A percentile compares a stretch with the other conserved stretches of the same genome.
Conservation (phyloP, 2,888 invertebrate species). For the Proisotoma minuta region DNA sequence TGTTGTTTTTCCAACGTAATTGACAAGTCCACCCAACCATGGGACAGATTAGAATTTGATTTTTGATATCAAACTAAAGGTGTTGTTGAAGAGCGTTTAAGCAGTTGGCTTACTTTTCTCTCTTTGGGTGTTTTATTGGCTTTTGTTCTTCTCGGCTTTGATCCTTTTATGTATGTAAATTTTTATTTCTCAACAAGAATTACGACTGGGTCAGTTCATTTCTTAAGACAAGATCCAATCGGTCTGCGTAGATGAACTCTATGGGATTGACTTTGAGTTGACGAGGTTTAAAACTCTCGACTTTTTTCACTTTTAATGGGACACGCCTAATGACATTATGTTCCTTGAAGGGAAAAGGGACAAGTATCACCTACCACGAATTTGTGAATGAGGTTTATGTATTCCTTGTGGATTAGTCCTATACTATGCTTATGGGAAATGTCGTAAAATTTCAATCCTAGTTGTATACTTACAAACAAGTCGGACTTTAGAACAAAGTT, state of each 20-base stretch:
- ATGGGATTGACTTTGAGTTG: background rate
- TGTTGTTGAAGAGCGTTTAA: slow-evolving; percentile 1
- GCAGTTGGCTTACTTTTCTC: background rate
- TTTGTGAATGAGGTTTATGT: background rate
- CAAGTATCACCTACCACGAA: too few relatives aligned
- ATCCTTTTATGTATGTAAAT: background rate
- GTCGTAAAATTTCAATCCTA: background rate
- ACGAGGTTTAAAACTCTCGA: background rate
- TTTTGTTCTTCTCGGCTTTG: background rate
- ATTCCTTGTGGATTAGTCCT: background rate
- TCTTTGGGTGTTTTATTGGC: background rate
- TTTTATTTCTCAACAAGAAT: background rate
- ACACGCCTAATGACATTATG: slow-evolving; percentile 17
- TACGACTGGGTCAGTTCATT: background rate
- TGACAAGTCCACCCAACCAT: slow-evolving; percentile 20
- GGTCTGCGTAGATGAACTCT: background rate
- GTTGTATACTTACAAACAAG: background rate
- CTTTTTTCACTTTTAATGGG: slow-evolving; percentile 13
- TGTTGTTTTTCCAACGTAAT: background rate
- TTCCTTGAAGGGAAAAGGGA: too few relatives aligned
- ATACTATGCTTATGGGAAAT: background rate
- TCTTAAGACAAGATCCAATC: background rate
- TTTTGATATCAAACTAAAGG: too few relatives aligned
- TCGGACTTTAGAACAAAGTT: background rate
- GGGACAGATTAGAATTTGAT: slow-evolving; percentile 14